These are phyloP conservation scores for Sardina pilchardus DNA, from an alignment of 2,113 vertebrate species.

Conservation along the genomic window DNA sequence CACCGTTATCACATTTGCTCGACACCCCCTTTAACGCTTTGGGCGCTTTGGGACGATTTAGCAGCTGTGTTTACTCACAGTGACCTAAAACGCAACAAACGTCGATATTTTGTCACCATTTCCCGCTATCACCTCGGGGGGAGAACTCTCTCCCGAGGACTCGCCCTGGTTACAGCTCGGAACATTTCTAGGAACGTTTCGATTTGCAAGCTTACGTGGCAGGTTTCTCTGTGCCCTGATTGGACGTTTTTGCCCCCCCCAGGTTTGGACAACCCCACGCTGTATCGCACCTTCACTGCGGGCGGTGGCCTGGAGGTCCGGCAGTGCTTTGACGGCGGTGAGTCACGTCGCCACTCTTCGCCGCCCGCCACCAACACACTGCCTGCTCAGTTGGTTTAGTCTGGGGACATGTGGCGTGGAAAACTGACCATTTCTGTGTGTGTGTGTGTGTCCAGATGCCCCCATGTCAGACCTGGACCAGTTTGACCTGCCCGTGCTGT, in stretches of 20 bases:
- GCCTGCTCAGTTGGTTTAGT: neutral
- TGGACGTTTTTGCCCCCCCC: neutral
- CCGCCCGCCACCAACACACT: neutral
- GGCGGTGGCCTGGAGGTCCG: conserved; percentile 81
- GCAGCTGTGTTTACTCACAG: too few species aligned
- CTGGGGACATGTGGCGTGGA: neutral
- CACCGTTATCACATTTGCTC: too few species aligned
- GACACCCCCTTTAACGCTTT: too few species aligned
- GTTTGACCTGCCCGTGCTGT: conserved; percentile 82
- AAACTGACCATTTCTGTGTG: neutral
- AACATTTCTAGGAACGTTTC: neutral
- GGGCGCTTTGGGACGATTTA: too few species aligned
- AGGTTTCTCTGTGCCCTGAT: neutral
- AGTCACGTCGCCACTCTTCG: conserved; percentile 31
- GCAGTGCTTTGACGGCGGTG: conserved; percentile 89
- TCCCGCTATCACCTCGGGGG: too few species aligned
- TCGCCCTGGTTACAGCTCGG: neutral
- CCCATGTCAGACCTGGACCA: conserved; percentile 80
- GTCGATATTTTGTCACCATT: neutral
- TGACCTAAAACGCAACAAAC: too few species aligned
- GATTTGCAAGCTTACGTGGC: neutral
- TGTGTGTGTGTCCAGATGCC: conserved; percentile 69
- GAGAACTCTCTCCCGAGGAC: neutral
- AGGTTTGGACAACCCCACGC: conserved; percentile 89
- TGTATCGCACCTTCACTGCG: conserved; percentile 86